phyloP scores from a whole-genome alignment of 2,888 invertebrate species.

The Sinohyriopsis cumingii region DNA sequence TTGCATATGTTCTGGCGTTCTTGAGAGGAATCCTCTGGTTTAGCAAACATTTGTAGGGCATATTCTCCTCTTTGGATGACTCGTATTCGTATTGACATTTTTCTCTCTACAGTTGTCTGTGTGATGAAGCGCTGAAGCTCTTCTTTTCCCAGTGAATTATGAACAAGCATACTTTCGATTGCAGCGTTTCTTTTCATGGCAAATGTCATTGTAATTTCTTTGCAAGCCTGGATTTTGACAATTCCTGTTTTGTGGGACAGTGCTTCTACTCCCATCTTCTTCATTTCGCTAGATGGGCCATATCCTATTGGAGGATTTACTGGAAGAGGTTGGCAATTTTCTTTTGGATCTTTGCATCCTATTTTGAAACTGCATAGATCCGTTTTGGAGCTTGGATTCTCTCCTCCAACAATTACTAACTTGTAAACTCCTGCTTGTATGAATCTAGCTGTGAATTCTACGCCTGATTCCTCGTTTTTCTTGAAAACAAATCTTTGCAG shows the following conservation, averaged over 20 bases:
- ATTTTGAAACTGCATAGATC: slow-evolving; percentile 41
- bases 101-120: slow-evolving; percentile 10
- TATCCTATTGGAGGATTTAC: slow-evolving; percentile 38
- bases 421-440: slow-evolving; percentile 40
- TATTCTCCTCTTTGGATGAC: slow-evolving; percentile 29
- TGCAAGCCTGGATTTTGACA: slow-evolving; percentile 21
- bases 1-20: slow-evolving; percentile 30
- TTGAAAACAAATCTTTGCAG: slow-evolving; percentile 38
- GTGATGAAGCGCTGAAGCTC: slow-evolving; percentile 19
- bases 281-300: slow-evolving; percentile 34
- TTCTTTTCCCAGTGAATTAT: slow-evolving; percentile 25
- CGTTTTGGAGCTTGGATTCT: not conserved
- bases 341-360: slow-evolving; percentile 25
- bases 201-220: slow-evolving; percentile 29
- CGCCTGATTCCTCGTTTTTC: slow-evolving; percentile 21
- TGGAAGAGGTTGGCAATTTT: slow-evolving; percentile 34
- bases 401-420: slow-evolving; percentile 29
- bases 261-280: slow-evolving; percentile 26
- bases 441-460: slow-evolving; percentile 36
- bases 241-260: slow-evolving; percentile 30
- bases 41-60: slow-evolving; percentile 21
- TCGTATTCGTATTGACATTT: slow-evolving; percentile 17
- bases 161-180: slow-evolving; percentile 27
- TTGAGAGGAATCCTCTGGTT: slow-evolving; percentile 14
- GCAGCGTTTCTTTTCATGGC: slow-evolving; percentile 21